Evolutionary conservation across 2,888 invertebrate genomes (phyloP).

Genomic region (Tinea pellionella): DNA sequence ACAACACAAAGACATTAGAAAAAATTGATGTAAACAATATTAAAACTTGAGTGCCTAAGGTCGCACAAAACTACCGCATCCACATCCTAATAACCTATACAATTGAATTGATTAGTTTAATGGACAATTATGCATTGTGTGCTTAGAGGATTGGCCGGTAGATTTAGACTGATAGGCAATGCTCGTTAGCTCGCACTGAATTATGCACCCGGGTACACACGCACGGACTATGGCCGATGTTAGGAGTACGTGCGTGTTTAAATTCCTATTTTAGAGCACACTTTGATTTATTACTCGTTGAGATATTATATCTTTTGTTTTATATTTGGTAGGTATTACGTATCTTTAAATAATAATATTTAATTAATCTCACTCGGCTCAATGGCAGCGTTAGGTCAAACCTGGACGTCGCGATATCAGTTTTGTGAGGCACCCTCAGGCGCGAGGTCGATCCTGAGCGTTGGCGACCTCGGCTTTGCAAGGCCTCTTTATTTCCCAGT

Average conservation of each 20-base stretch:
- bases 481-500: too few species aligned
- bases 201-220: slow-evolving; percentile 24
- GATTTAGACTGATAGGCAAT: slow-evolving; percentile 44
- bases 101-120: slow-evolving; percentile 25
- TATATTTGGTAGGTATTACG: too few species aligned
- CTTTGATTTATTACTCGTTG: background rate
- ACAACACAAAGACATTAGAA: too few species aligned
- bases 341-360: too few species aligned
- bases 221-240: slow-evolving; percentile 19
- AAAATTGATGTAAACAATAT: too few species aligned
- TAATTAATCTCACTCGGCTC: too few species aligned
- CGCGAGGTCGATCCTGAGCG: too few species aligned
- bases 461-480: too few species aligned
- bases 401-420: too few species aligned
- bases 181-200: slow-evolving; percentile 25
- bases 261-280: slow-evolving; percentile 11
- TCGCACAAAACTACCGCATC: slow-evolving; percentile 9
- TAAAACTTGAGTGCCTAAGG: too few species aligned
- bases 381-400: too few species aligned
- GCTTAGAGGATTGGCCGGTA: slow-evolving; percentile 29
- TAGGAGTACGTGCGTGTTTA: background rate
- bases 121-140: slow-evolving; percentile 49
- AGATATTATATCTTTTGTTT: background rate
- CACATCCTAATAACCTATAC: background rate
- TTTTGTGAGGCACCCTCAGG: too few species aligned